phyloP scores from a whole-genome alignment of 2,888 invertebrate species.

The Girardia tigrina region DNA sequence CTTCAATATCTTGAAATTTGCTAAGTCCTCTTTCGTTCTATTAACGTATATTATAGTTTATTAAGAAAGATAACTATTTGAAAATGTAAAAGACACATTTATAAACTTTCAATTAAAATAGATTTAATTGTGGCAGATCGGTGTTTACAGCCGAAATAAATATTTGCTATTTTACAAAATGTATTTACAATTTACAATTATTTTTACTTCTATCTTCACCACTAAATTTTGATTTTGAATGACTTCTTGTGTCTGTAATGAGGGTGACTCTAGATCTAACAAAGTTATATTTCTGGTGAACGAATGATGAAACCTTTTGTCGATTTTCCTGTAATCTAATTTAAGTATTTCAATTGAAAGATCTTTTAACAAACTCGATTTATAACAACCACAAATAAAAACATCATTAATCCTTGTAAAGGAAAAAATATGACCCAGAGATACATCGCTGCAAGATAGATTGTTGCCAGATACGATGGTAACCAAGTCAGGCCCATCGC shows the following conservation, averaged over 20 bases:
- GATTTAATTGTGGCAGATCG: too few species aligned
- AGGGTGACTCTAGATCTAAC: background rate
- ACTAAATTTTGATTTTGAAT: background rate
- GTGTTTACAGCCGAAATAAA: too few species aligned
- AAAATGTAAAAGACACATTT: too few species aligned
- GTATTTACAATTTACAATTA: too few species aligned
- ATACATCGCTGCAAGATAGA: background rate
- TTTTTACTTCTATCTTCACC: too few species aligned
- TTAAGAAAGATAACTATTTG: too few species aligned
- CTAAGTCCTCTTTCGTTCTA: too few species aligned
- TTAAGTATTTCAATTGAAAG: background rate
- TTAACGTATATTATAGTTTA: too few species aligned
- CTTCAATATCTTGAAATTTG: too few species aligned
- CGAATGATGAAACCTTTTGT: background rate
- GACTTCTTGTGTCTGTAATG: background rate
- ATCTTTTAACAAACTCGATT: background rate
- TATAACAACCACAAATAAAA: background rate
- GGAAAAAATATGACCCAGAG: background rate
- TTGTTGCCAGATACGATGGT: background rate
- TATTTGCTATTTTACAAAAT: too few species aligned
- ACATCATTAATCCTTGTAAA: constrained; percentile 6
- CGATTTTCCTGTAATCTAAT: background rate
- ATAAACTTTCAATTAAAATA: too few species aligned
- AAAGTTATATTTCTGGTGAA: background rate
- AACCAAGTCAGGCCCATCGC: constrained; percentile 10